These are phyloP conservation scores for Onychomys leucogaster DNA, from an alignment of 2,797 vertebrate genomes.

Conservation along the genomic window DNA sequence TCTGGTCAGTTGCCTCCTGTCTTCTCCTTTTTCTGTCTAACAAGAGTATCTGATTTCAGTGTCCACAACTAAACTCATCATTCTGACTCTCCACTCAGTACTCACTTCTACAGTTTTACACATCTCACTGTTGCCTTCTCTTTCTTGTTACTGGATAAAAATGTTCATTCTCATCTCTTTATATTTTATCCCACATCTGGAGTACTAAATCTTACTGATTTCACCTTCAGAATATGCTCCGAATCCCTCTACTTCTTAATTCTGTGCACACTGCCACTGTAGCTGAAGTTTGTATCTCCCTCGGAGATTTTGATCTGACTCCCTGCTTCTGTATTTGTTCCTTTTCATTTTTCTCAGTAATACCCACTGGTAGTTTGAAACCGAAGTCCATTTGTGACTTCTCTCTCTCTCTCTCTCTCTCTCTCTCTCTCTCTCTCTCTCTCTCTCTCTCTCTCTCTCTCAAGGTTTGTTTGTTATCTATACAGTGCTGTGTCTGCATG, in stretches of 20 bases:
- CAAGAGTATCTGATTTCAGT: slow-evolving; percentile 4
- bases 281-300: neutral
- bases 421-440: too few species aligned
- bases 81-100: neutral
- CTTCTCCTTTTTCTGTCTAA: neutral
- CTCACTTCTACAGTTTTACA: neutral
- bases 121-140: neutral
- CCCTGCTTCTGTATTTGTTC: neutral
- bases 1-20: neutral
- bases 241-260: slow-evolving; percentile 21
- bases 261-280: neutral
- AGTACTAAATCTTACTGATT: slow-evolving; percentile 43
- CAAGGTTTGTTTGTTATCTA: too few species aligned
- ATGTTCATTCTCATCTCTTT: slow-evolving; percentile 9
- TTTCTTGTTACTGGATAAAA: slow-evolving; percentile 11
- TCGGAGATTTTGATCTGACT: neutral
- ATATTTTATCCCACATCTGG: slow-evolving; percentile 13
- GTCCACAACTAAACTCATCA: neutral
- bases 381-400: neutral
- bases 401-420: too few species aligned
- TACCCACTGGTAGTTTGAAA: neutral
- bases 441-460: too few species aligned
- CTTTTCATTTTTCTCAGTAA: slow-evolving; percentile 16
- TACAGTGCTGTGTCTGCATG: too few species aligned
- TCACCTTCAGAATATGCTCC: slow-evolving; percentile 3